Conservation (phyloP, 2,113 vertebrate species). For the Proterorhinus semilunaris region DNA sequence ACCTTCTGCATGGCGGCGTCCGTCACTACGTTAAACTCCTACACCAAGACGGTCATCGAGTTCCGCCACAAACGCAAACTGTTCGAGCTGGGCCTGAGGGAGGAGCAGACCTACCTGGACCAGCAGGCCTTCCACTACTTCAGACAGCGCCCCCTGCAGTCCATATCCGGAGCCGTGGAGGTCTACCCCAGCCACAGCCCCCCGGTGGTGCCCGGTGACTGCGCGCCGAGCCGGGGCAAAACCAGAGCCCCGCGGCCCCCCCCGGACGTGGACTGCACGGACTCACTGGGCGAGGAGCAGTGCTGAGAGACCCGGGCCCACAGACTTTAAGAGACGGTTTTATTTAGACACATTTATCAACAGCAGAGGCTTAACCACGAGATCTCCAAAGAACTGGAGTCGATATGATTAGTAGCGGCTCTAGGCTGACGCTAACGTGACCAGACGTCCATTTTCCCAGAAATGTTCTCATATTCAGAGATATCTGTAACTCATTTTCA, state of each 20-base stretch:
- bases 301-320: conserved; percentile 59
- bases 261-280: conserved; percentile 72
- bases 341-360: not conserved
- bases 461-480: too few relatives aligned
- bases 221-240: conserved; percentile 25
- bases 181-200: conserved; percentile 59
- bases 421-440: too few relatives aligned
- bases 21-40: conserved; percentile 97
- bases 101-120: conserved; percentile 91
- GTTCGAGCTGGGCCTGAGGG: conserved; percentile 90
- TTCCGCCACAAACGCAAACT: conserved; percentile 96
- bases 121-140: conserved; percentile 92
- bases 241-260: conserved; percentile 44
- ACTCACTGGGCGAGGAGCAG: conserved; percentile 76
- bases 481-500: too few relatives aligned
- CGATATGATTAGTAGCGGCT: too few relatives aligned
- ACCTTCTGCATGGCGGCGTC: conserved; percentile 99
- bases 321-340: not conserved
- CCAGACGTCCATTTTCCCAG: too few relatives aligned
- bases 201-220: conserved; percentile 33
- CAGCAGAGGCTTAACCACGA: conserved; percentile 22
- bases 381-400: too few relatives aligned
- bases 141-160: conserved; percentile 85
- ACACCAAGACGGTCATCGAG: conserved; percentile 98
- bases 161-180: conserved; percentile 73